Evolutionary conservation across 2,797 vertebrate species (phyloP).

Genomic region (Lutjanus campechanus): DNA sequence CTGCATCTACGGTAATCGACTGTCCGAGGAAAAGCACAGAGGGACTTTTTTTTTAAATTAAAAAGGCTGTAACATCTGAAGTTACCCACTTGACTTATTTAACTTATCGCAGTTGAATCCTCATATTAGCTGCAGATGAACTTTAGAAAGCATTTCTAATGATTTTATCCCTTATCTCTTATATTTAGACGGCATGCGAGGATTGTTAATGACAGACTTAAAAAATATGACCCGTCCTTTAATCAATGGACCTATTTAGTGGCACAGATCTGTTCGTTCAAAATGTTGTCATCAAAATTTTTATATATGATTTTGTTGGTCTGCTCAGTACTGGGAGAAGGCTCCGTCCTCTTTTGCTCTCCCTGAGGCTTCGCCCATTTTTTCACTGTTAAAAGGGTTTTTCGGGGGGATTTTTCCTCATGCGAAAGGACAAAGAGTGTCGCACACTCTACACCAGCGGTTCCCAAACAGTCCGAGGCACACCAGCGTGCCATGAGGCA

Average conservation of each 20-base stretch:
- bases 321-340: no score
- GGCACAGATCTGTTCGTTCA: not conserved
- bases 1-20: no score
- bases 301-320: no score
- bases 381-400: no score
- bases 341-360: no score
- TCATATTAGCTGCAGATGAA: slow-evolving; percentile 32
- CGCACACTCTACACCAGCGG: no score
- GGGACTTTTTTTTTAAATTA: not conserved
- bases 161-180: not conserved
- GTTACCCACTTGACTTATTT: not conserved
- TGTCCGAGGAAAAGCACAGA: slow-evolving; percentile 16
- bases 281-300: no score
- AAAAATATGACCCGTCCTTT: not conserved
- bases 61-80: slow-evolving; percentile 14
- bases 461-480: no score
- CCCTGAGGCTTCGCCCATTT: no score
- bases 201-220: not conserved
- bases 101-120: not conserved
- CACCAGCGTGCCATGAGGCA: no score
- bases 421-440: no score
- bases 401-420: no score
- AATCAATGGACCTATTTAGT: not conserved
- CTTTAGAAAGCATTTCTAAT: slow-evolving; percentile 8
- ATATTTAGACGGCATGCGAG: not conserved